Evolutionary conservation across 2,797 vertebrate genomes (phyloP).

Genomic region (Lindbergichthys nudifrons): DNA sequence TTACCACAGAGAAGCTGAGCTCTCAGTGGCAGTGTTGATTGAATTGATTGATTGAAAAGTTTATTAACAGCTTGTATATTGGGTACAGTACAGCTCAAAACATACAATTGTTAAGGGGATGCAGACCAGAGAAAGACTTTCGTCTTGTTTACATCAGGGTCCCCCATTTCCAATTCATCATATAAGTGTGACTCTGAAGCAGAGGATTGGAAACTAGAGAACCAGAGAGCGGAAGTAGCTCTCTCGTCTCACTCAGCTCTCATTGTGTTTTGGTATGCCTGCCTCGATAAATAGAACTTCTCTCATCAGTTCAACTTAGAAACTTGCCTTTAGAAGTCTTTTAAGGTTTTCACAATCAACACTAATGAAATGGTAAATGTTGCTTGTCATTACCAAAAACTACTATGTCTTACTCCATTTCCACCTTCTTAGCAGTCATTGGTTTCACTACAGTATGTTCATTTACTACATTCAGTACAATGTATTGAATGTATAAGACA

Average conservation of each 20-base stretch:
- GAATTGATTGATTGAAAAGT: too few relatives aligned
- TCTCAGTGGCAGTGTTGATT: not conserved
- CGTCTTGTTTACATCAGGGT: too few relatives aligned
- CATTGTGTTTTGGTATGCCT: not conserved
- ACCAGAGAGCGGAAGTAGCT: constrained; percentile 34
- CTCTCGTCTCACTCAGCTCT: not conserved
- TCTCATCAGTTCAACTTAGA: not conserved
- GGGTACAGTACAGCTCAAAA: too few relatives aligned
- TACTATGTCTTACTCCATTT: not conserved
- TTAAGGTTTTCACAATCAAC: not conserved
- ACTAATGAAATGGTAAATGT: not conserved
- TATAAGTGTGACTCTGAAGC: constrained; percentile 29
- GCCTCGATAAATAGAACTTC: not conserved
- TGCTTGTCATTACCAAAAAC: not conserved
- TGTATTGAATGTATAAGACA: not conserved
- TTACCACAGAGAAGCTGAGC: constrained; percentile 9
- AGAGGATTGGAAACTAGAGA: constrained; percentile 23
- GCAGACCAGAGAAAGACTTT: too few relatives aligned
- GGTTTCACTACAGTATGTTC: not conserved
- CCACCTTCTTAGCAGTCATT: not conserved
- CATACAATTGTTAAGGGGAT: too few relatives aligned
- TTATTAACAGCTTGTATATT: too few relatives aligned
- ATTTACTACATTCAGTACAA: not conserved
- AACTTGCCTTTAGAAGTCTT: not conserved
- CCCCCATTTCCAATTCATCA: too few relatives aligned